Evolutionary conservation across 2,888 invertebrate genomes (phyloP), one percentile per base, ranked within the genome.

Genomic region (Hirtodrosophila confusa): DNA sequence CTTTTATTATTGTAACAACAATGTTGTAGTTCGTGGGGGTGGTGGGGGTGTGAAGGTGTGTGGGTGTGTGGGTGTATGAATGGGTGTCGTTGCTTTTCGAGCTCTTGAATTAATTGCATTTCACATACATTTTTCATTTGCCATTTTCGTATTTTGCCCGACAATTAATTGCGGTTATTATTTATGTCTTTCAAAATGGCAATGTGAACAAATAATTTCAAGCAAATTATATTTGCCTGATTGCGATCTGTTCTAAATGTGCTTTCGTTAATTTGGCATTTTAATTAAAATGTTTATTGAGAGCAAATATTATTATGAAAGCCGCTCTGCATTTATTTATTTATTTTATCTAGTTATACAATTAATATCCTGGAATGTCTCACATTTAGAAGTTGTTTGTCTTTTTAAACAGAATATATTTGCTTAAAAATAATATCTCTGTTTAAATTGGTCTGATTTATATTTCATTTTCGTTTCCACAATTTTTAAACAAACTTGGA

Each of bases 81-180:
- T 47, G 10, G 27, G 31, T 57, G 56, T 17, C 50, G 35, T 69
- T 44, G 69, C 10, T 48, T 48, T 53, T 68, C 51, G 47, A 45
- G 65, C 80, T 80, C 67, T 80, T 68, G 72, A 85, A 86, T 82
- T 82, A 85, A 82, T 86, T 82, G 82, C 85, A 80, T 75, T 86
- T 85, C 85, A 54, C 86, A 80, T 84, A 67, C 63, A 80, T 61
- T 75, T 77, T 80, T 75, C 71, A 75, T 66, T 50, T 33, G 69
- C 41, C 64, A 65, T 63, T 72, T 67, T 68, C 43, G 69, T 73
- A 73, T 67, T 80, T 84, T 69, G 64, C 78, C 56, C 54, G 48
- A 48, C 60, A 86, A 86, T 84, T 82, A 82, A 82, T 87, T 82
- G 75, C 61, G 48, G 9, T 66, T 55, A 58, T 72, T 75, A 55